phyloP scores from a whole-genome alignment of 2,113 vertebrate species.

The Trogon melanurus region DNA sequence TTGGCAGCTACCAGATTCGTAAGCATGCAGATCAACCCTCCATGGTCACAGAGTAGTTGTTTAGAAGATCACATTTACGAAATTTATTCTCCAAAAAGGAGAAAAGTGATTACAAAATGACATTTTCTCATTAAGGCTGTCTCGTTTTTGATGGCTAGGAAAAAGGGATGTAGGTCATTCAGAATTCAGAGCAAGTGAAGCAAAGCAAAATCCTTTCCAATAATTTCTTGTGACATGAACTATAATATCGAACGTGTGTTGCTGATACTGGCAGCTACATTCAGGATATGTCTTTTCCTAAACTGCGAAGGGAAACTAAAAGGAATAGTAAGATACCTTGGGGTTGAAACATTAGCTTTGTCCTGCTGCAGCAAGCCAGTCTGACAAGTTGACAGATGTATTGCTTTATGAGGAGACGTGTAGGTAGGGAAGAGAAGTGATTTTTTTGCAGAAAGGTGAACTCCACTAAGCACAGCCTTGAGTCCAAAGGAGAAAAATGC shows the following conservation, averaged over 20 bases:
- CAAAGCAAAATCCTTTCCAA: neutral
- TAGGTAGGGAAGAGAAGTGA: neutral
- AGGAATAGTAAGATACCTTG: neutral
- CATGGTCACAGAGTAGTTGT: neutral
- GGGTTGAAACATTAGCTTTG: neutral
- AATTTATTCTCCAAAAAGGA: neutral
- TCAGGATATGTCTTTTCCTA: neutral
- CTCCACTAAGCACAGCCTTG: neutral
- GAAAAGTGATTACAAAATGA: neutral
- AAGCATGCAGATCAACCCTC: neutral
- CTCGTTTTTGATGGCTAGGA: neutral
- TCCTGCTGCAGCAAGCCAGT: neutral
- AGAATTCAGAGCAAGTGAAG: constrained; percentile 31
- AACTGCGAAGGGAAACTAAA: neutral
- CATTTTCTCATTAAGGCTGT: neutral
- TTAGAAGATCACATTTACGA: neutral
- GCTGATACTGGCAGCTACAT: neutral
- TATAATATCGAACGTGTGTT: neutral
- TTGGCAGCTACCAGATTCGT: neutral
- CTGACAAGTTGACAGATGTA: neutral
- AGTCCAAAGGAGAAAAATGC: neutral
- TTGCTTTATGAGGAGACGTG: neutral
- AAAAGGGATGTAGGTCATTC: neutral
- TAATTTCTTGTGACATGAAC: neutral
- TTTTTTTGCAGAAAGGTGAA: neutral